phyloP scores from a whole-genome alignment of 2,797 vertebrate genomes.

The Chrosomus eos region DNA sequence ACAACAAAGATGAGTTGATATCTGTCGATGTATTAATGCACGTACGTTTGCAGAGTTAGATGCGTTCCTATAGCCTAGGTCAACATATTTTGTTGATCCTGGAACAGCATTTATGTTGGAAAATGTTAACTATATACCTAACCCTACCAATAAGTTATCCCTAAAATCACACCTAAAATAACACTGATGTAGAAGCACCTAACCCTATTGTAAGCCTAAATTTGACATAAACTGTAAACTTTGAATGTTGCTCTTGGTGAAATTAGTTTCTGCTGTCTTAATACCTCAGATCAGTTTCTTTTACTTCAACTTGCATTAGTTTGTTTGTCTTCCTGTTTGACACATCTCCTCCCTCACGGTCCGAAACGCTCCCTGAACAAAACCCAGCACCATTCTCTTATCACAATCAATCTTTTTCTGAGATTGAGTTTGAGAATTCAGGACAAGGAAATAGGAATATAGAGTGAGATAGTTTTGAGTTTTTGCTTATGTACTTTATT shows the following conservation, averaged over 20 bases:
- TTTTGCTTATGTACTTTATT: background rate
- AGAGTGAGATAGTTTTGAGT: background rate
- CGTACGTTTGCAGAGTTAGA: no score
- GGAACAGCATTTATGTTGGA: no score
- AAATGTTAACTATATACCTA: background rate
- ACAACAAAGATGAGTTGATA: no score
- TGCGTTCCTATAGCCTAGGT: background rate
- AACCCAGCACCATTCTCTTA: background rate
- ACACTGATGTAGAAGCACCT: background rate
- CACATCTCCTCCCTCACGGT: background rate
- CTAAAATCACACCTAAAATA: no score
- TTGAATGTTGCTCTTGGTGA: background rate
- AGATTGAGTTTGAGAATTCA: constrained; percentile 4
- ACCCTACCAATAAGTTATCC: background rate
- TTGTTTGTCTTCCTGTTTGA: constrained; percentile 20
- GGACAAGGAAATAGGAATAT: background rate
- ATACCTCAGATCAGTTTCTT: constrained; percentile 41
- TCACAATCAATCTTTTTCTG: background rate
- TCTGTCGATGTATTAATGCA: background rate
- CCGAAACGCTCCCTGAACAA: background rate
- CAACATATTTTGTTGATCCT: background rate
- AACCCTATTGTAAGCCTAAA: background rate
- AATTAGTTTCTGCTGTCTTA: constrained; percentile 5
- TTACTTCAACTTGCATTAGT: constrained; percentile 24
- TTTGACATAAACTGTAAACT: background rate